phyloP scores from a whole-genome alignment of 2,797 vertebrate genomes.

The Calcarius lapponicus region DNA sequence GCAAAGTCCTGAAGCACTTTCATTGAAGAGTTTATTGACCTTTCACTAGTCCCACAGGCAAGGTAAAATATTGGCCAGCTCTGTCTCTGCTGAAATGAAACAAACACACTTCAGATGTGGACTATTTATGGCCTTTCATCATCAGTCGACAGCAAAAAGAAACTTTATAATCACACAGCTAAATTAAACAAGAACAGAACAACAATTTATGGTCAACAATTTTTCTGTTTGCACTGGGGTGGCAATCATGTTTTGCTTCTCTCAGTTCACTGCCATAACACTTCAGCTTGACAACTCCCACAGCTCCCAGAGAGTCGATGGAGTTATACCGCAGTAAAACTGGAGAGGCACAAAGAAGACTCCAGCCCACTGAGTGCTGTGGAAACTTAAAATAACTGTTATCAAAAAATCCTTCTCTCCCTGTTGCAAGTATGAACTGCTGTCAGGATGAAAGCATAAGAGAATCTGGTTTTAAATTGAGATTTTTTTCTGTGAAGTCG shows the following conservation, averaged over 20 bases:
- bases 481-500: neutral
- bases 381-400: neutral
- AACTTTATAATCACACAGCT: slow-evolving; percentile 9
- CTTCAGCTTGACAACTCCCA: neutral
- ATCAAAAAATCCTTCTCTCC: neutral
- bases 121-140: slow-evolving; percentile 26
- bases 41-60: slow-evolving; percentile 6
- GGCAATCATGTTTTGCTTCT: neutral
- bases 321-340: neutral
- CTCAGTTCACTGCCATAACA: neutral
- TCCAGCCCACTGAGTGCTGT: neutral
- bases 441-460: neutral
- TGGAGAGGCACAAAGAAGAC: neutral
- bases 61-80: slow-evolving; percentile 21
- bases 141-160: neutral
- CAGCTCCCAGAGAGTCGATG: neutral
- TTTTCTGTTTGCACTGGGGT: neutral
- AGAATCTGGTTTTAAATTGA: neutral
- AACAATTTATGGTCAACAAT: neutral
- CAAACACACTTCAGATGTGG: neutral
- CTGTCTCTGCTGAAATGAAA: slow-evolving; percentile 21
- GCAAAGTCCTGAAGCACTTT: slow-evolving; percentile 16
- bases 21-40: slow-evolving; percentile 8
- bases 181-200: slow-evolving; percentile 43
- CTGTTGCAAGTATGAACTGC: neutral